Percentiles rank a stretch among this genome's conserved stretches.
Evolutionary conservation across 53 echinoderm and acorn worm genomes (phyloP).

Genomic region (Holothuria scabra): DNA sequence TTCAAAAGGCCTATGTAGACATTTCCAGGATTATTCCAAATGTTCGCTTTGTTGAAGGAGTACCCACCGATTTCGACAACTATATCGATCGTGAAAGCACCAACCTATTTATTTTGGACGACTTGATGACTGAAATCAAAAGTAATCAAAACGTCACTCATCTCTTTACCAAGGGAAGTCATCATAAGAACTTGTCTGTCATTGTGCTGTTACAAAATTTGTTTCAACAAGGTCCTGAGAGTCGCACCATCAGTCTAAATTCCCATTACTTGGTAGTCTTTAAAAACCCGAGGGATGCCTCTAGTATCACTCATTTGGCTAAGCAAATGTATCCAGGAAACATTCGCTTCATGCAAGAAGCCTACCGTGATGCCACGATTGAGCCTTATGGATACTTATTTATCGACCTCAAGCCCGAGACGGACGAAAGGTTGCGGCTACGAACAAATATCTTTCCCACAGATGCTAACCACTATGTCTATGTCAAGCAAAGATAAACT

Average conservation of each 20-base stretch:
- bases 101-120: constrained; percentile 61
- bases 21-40: constrained; percentile 24
- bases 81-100: background rate
- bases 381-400: too few species aligned
- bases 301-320: too few species aligned
- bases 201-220: constrained; percentile 54
- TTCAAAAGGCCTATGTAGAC: constrained; percentile 42
- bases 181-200: constrained; percentile 64
- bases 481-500: too few species aligned
- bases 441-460: too few species aligned
- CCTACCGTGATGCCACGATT: too few species aligned
- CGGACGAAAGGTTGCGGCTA: too few species aligned
- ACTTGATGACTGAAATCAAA: constrained; percentile 44
- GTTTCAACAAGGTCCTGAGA: constrained; percentile 51
- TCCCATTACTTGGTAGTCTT: constrained; percentile 52
- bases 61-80: constrained; percentile 48
- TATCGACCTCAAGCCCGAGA: too few species aligned
- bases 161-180: constrained; percentile 61
- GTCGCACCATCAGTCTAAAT: constrained; percentile 54
- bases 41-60: constrained; percentile 59
- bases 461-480: too few species aligned
- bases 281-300: constrained; percentile 44
- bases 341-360: too few species aligned
- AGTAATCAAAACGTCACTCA: constrained; percentile 18
- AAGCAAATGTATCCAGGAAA: too few species aligned